phyloP scores from a whole-genome alignment of 2,797 vertebrate species.

The Bradypus variegatus region DNA sequence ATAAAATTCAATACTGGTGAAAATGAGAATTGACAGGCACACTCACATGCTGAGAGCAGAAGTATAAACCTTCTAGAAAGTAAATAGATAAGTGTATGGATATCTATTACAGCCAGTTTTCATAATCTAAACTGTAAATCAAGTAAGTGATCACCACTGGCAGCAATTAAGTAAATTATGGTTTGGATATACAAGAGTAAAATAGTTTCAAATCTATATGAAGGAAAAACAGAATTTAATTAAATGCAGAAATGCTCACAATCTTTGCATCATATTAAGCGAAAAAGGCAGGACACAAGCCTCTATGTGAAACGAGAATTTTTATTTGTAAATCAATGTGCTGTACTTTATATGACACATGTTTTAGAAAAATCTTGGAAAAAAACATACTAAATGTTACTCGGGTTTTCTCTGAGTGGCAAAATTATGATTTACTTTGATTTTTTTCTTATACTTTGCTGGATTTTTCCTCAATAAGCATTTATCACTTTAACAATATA shows the following conservation, averaged over 20 bases:
- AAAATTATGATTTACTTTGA: background rate
- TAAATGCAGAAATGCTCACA: background rate
- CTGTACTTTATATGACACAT: background rate
- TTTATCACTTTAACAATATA: background rate
- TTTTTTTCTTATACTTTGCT: background rate
- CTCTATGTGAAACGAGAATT: background rate
- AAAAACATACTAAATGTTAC: conserved; percentile 11
- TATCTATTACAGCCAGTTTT: background rate
- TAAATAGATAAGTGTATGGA: background rate
- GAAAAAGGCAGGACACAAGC: background rate
- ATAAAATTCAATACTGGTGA: background rate
- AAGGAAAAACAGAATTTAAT: background rate
- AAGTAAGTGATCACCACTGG: background rate
- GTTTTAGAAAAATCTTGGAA: background rate
- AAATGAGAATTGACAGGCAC: background rate
- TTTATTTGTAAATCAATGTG: background rate
- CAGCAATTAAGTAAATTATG: background rate
- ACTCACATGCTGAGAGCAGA: background rate
- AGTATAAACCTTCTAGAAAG: background rate
- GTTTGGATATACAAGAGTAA: no score
- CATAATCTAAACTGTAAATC: background rate
- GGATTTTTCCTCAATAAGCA: background rate
- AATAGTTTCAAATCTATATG: background rate
- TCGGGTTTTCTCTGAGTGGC: background rate
- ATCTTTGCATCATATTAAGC: background rate